A percentile compares a stretch with the other conserved stretches of the same genome.
Conservation (phyloP, 2,888 invertebrate species). For the Drosophila buzzatii region DNA sequence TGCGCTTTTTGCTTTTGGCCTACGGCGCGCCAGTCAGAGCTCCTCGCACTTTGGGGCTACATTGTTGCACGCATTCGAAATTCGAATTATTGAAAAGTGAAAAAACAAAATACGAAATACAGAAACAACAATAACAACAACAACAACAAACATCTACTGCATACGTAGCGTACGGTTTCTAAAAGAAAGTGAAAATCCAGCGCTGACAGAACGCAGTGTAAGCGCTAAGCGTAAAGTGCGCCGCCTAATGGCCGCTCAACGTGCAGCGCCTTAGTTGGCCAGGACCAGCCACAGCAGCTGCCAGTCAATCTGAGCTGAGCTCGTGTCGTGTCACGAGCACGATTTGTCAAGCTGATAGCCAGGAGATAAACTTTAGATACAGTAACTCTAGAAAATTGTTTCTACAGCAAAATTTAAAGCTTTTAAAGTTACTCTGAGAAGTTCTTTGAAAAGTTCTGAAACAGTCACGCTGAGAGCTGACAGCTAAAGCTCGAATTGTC, state of each 20-base stretch:
- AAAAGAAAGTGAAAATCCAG: conserved; percentile 77
- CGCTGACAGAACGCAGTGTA: conserved; percentile 66
- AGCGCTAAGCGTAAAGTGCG: conserved; percentile 68
- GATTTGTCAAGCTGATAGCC: neutral
- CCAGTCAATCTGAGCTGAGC: conserved; percentile 21
- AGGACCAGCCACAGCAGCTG: conserved; percentile 60
- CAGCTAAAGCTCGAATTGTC: conserved; percentile 4
- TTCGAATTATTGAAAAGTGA: conserved; percentile 77
- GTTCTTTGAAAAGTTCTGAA: too few species aligned
- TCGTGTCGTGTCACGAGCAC: conserved; percentile 34
- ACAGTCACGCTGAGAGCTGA: too few species aligned
- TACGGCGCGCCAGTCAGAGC: conserved; percentile 18
- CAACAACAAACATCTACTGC: conserved; percentile 13
- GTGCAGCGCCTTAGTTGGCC: conserved; percentile 70
- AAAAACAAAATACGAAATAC: conserved; percentile 30
- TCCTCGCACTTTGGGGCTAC: conserved; percentile 37
- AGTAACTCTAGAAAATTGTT: too few species aligned
- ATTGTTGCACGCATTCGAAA: conserved; percentile 78
- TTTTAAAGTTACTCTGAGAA: too few species aligned
- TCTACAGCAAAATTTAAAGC: too few species aligned
- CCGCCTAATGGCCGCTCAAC: conserved; percentile 63
- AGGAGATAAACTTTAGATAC: too few species aligned
- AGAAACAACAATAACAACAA: conserved; percentile 9
- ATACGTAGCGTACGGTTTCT: conserved; percentile 59
- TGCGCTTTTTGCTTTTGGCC: conserved; percentile 20